Base-by-base conservation (phyloP, 1,140 invertebrate species). In the Diorhabda carinulata region DNA sequence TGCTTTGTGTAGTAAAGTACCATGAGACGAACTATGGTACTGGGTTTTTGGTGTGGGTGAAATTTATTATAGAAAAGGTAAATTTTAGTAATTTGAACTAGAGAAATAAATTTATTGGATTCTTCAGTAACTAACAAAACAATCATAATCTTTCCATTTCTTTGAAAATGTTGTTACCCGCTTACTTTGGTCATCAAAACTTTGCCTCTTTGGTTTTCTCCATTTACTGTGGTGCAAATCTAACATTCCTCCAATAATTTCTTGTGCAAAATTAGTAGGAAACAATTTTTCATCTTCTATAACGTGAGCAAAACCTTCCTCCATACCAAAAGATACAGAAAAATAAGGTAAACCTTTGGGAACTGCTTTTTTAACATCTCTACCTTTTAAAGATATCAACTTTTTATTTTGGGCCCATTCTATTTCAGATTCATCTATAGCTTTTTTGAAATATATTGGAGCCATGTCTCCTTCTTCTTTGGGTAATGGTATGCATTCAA, bases 371-470 rank as follows among this genome's bases (percentile, higher is more conserved):
- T 93, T 85, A 25, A 98, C 84, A 82, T 92, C 88, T 79, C 89
- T 89, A 2, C 86, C 80, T 25, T 80, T 81, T 42, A 98, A 82
- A 70, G 95, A 91, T 1, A 98, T 86, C n/a, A 99, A 81, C 85
- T 99, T 98, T 78, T 96, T 96, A 80, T 99, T 98, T 71, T 90
- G 89, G 8, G 93, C 87, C 96, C 97, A 98, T 84, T 98, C 96
- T 42, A 86, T 88, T 83, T 98, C 97, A 72, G 92, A 96, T 81
- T 98, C 97, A 75, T 94, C 83, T 61, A 99, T 89, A 0, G 96
- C 96, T 89, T 99, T 98, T 87, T 97, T 98, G 78, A 98, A 98
- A 84, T 98, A 98, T 71, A 98, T 97, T 2, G 95, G 94, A 7
- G 94, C 93, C 78, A 91, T 82, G 71, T 93, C 91, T 42, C 92